Base-by-base conservation (phyloP, 2,888 invertebrate genomes). In the Gari tellinella region DNA sequence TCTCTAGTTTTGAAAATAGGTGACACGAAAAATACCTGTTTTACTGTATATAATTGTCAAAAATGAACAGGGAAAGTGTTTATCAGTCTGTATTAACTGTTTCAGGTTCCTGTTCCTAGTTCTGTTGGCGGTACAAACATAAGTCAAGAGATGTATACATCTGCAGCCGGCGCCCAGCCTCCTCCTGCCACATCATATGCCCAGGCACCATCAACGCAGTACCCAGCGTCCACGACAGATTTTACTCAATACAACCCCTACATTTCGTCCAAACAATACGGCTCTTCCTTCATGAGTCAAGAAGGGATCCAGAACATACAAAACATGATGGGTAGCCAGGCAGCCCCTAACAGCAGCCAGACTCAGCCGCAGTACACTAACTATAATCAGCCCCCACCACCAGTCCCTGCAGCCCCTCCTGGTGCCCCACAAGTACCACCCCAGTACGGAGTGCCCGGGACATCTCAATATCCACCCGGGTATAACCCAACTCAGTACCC, bases 231-330 rank as follows among this genome's bases (percentile, higher is more conserved):
- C 3, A 19, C 55, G 2, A 57, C 69, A 23, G 72, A 72, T 31
- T 66, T 66, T 62, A 73, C 79, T 7, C 77, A 82, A 10, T 86
- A 84, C 63, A 88, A 90, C 74, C 90, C 91, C 0, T 91, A 90
- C 70, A 84, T 90, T 46, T 79, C 89, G 2, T 77, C 87, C 7
- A 83, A 82, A 37, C 90, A 90, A 88, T 90, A 87, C 69, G 80
- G 86, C 4, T 86, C 90, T 2, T 91, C 91, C 5, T 91, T 91
- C 74, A 84, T 91, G 89, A 87, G 88, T 1, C 86, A 87, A 37
- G 90, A 91, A 61, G 91, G 91, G 2, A 85, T 86, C 21, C 88
- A 90, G 72, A 85, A 85, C 46, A 88, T 91, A 56, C 89, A 90
- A 83, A 86, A 84, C 8, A 79, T 91, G 31, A 86, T 91, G 60